Evolutionary conservation across 2,888 invertebrate genomes (phyloP).

Genomic region (Drosophila ochracea): DNA sequence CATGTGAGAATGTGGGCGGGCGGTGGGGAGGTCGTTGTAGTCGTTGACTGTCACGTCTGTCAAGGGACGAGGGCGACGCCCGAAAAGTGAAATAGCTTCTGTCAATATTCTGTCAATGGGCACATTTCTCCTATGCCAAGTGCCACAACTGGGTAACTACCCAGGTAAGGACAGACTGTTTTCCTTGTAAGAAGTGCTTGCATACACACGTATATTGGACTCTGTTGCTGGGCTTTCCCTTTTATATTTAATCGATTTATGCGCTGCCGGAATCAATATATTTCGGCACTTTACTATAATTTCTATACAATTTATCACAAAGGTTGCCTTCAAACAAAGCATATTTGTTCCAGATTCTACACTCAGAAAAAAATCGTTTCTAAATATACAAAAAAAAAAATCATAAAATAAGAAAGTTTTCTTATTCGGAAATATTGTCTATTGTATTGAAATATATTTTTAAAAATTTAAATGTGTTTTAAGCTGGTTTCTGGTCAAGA

Average conservation of each 20-base stretch:
- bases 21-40: constrained; percentile 24
- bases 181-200: constrained; percentile 10
- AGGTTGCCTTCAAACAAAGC: background rate
- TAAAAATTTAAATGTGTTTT: background rate
- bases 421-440: background rate
- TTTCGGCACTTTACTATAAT: constrained; percentile 4
- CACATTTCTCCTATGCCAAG: constrained; percentile 62
- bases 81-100: constrained; percentile 80
- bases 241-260: constrained; percentile 70
- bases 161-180: constrained; percentile 14
- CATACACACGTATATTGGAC: background rate
- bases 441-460: background rate
- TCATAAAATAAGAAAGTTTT: background rate
- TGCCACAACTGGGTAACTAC: constrained; percentile 28
- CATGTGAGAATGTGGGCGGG: constrained; percentile 30
- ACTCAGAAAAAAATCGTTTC: background rate
- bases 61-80: constrained; percentile 52
- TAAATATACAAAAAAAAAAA: background rate
- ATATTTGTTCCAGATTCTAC: background rate
- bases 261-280: constrained; percentile 41
- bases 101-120: constrained; percentile 84
- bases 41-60: constrained; percentile 63
- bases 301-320: background rate
- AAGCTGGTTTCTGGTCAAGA: no score
- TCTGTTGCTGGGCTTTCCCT: constrained; percentile 53